Evolutionary conservation across 2,797 vertebrate species (phyloP).

Genomic region (Mus caroli): DNA sequence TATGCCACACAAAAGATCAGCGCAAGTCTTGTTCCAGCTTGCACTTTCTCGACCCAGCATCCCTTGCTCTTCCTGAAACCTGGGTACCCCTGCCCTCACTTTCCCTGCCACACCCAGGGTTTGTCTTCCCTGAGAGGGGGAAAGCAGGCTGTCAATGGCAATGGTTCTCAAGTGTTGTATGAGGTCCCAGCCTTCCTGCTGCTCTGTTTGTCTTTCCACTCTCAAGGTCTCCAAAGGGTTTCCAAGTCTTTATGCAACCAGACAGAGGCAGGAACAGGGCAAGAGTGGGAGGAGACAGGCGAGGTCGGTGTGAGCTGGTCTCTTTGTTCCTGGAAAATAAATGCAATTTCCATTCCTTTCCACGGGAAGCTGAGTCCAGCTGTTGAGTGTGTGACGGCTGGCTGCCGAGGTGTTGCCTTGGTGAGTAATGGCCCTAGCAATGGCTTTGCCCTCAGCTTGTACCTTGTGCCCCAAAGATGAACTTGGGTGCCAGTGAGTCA

Average conservation of each 20-base stretch:
- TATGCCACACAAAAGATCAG: neutral
- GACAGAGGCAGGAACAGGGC: conserved; percentile 25
- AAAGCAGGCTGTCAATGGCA: neutral
- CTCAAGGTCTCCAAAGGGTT: neutral
- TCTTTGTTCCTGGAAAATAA: conserved; percentile 80
- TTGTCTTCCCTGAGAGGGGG: neutral
- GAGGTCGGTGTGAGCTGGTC: neutral
- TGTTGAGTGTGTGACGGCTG: neutral
- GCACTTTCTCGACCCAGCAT: neutral
- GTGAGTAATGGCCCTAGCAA: conserved; percentile 78
- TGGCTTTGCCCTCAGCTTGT: conserved; percentile 69
- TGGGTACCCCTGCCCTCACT: neutral
- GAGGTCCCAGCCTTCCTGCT: neutral
- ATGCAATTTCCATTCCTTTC: conserved; percentile 76
- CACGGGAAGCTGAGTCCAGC: conserved; percentile 55
- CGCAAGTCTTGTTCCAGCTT: neutral
- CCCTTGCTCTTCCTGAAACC: neutral
- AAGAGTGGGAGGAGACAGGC: conserved; percentile 27
- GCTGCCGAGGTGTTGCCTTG: conserved; percentile 75
- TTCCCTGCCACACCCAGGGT: neutral
- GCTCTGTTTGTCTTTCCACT: neutral
- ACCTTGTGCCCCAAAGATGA: conserved; percentile 69
- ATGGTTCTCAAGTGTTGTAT: neutral
- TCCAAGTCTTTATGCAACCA: neutral
- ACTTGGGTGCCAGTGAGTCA: conserved; percentile 67